Conservation (phyloP, 2,888 invertebrate species). For the Uropetala carovei region DNA sequence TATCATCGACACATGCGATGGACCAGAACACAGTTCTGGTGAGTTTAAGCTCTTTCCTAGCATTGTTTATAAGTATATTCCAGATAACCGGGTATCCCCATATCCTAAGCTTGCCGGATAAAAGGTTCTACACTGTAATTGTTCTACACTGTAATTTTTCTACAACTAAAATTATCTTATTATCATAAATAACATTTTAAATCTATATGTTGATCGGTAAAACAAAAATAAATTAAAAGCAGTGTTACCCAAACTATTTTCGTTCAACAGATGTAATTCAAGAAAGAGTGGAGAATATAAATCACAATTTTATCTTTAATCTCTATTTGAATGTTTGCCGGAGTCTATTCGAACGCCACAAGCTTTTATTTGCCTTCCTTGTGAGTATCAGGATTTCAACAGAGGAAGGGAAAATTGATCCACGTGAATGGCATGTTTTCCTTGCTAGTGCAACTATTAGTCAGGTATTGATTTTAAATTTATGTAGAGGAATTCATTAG, state of each 20-base stretch:
- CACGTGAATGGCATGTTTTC: conserved; percentile 85
- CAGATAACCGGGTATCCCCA: too few relatives aligned
- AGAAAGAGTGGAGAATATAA: conserved; percentile 86
- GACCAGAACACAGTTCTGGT: too few relatives aligned
- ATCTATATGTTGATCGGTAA: not conserved
- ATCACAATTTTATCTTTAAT: conserved; percentile 88
- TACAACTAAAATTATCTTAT: too few relatives aligned
- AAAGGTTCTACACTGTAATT: too few relatives aligned
- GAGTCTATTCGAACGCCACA: conserved; percentile 93
- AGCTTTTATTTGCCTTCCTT: conserved; percentile 89
- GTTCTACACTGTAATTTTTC: too few relatives aligned
- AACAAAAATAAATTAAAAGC: not conserved
- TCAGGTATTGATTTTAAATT: not conserved
- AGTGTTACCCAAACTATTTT: conserved; percentile 29
- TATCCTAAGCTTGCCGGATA: too few relatives aligned
- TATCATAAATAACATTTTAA: too few relatives aligned
- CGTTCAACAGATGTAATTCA: conserved; percentile 81
- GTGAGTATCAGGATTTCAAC: conserved; percentile 83
- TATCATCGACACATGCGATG: too few relatives aligned
- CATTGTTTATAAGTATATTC: too few relatives aligned
- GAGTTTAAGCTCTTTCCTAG: too few relatives aligned
- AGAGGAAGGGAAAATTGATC: conserved; percentile 79
- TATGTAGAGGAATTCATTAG: too few relatives aligned
- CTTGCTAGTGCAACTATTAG: conserved; percentile 80
- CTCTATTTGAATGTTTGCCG: conserved; percentile 92